Conservation (phyloP, 1,140 invertebrate genomes). For the Drosophila ananassae region DNA sequence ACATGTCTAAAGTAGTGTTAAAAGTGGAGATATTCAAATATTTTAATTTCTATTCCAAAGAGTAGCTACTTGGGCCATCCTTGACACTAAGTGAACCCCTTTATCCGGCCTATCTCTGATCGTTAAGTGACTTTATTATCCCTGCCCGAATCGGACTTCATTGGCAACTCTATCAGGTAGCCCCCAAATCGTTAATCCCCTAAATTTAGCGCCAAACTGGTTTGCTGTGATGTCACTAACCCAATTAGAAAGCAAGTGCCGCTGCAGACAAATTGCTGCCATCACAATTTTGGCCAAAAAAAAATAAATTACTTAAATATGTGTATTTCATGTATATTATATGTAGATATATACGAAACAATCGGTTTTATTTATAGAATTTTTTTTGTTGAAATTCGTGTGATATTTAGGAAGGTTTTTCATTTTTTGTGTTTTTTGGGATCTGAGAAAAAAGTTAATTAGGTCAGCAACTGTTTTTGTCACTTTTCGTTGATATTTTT, state of each 20-base stretch:
- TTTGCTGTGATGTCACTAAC: slow-evolving; percentile 46
- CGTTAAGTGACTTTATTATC: slow-evolving; percentile 22
- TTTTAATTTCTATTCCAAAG: not conserved
- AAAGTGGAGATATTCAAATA: too few species aligned
- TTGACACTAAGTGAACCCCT: slow-evolving; percentile 35
- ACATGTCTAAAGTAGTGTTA: too few species aligned
- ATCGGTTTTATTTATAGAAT: slow-evolving; percentile 25
- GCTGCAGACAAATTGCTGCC: slow-evolving; percentile 22
- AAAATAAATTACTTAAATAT: slow-evolving; percentile 37
- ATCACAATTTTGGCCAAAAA: slow-evolving; percentile 20
- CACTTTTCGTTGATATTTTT: slow-evolving; percentile 49
- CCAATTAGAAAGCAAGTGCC: slow-evolving; percentile 54
- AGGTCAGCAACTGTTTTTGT: slow-evolving; percentile 79
- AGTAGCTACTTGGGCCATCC: slow-evolving; percentile 16
- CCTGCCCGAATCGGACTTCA: slow-evolving; percentile 7
- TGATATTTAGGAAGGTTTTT: slow-evolving; percentile 26
- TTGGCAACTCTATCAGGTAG: slow-evolving; percentile 35
- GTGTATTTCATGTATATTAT: not conserved
- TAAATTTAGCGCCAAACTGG: slow-evolving; percentile 25
- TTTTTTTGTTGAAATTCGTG: slow-evolving; percentile 33
- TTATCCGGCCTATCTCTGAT: slow-evolving; percentile 1
- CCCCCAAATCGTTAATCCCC: slow-evolving; percentile 3
- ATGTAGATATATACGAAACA: slow-evolving; percentile 12
- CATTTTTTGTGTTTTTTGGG: not conserved
- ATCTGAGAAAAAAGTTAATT: slow-evolving; percentile 62